A percentile compares a stretch with the other conserved stretches of the same genome.
Conservation (phyloP, 92 coral and sea anemone species). For the Umimayanthus kanabou region DNA sequence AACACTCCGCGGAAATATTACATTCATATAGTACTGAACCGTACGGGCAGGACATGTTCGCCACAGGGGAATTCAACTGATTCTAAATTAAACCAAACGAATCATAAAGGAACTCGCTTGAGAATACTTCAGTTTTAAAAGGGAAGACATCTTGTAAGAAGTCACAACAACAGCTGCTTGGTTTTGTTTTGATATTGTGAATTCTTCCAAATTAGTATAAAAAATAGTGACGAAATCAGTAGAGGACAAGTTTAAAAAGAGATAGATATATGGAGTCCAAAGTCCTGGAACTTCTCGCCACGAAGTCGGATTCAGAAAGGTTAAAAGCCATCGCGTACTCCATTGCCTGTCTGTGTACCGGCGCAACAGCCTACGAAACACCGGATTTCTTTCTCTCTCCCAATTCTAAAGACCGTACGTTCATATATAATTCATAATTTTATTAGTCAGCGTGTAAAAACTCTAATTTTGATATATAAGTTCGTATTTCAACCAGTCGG, state of each 20-base stretch:
- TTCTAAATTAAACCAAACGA: too few species aligned
- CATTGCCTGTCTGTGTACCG: conserved; percentile 78
- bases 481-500: not conserved
- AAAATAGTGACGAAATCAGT: too few species aligned
- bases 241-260: not conserved
- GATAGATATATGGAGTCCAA: conserved; percentile 53
- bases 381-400: conserved; percentile 64
- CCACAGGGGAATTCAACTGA: too few species aligned
- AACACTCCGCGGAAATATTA: too few species aligned
- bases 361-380: conserved; percentile 77
- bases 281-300: conserved; percentile 57
- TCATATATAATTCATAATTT: not conserved
- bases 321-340: conserved; percentile 75
- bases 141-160: too few species aligned
- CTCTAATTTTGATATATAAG: not conserved
- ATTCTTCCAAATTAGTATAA: not conserved
- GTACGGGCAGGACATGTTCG: too few species aligned
- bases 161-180: too few species aligned
- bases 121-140: too few species aligned
- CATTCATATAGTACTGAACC: too few species aligned
- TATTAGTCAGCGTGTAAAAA: not conserved
- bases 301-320: conserved; percentile 70
- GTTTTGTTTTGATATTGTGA: too few species aligned
- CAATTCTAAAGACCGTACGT: conserved; percentile 34
- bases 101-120: too few species aligned